These are phyloP conservation scores for Chaenocephalus aceratus DNA, from an alignment of 2,113 vertebrate species.

Conservation along the genomic window DNA sequence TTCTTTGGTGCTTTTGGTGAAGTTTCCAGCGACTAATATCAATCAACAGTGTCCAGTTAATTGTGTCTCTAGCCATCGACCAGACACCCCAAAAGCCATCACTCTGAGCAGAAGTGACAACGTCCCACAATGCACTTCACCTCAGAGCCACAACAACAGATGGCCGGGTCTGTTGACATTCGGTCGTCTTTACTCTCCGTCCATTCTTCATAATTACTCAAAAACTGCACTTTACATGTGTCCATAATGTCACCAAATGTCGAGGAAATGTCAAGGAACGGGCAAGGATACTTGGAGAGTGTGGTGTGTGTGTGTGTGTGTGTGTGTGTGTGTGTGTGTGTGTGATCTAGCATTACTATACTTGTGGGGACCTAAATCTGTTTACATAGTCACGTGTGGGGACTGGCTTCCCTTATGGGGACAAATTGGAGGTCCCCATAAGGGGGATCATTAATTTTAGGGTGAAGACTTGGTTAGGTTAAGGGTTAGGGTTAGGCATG, in stretches of 20 bases:
- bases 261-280: conserved; percentile 82
- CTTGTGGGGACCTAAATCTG: too few relatives aligned
- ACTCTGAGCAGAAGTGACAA: conserved; percentile 9
- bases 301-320: neutral
- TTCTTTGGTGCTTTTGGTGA: too few relatives aligned
- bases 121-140: conserved; percentile 37
- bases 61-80: neutral
- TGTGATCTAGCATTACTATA: too few relatives aligned
- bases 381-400: too few relatives aligned
- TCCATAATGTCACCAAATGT: conserved; percentile 85
- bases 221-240: conserved; percentile 70
- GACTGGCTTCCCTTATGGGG: too few relatives aligned
- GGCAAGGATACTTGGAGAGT: conserved; percentile 6
- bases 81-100: neutral
- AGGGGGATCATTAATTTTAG: too few relatives aligned
- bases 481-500: too few relatives aligned
- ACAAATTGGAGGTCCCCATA: too few relatives aligned
- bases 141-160: conserved; percentile 69
- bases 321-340: too few relatives aligned
- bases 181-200: conserved; percentile 60
- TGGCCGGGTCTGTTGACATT: conserved; percentile 79
- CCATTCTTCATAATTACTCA: conserved; percentile 68
- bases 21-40: neutral
- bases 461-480: too few relatives aligned
- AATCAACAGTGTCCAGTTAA: neutral